Percentiles rank a stretch among this genome's conserved stretches.
These are phyloP conservation scores for Carassius auratus DNA, from an alignment of 2,113 vertebrate species.

Conservation along the genomic window DNA sequence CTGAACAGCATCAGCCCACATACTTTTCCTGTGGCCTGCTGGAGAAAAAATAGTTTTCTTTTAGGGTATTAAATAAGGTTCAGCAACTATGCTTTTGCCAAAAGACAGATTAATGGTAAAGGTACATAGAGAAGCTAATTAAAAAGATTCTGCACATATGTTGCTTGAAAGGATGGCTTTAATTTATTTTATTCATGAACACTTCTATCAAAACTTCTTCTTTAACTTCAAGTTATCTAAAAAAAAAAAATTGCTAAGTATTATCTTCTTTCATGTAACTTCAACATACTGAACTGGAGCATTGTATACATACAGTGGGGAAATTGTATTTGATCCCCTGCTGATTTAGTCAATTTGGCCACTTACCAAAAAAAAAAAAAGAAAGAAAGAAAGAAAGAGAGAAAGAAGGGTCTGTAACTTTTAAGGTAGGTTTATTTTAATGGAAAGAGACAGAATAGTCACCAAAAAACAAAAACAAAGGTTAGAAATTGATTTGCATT, in stretches of 20 bases:
- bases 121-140: constrained; percentile 22
- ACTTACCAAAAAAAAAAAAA: no score
- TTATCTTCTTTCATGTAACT: background rate
- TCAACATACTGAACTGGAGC: background rate
- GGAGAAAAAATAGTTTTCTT: background rate
- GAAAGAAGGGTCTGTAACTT: no score
- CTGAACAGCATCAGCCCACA: constrained; percentile 15
- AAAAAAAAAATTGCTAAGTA: background rate
- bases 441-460: no score
- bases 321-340: no score
- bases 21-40: background rate
- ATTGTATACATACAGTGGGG: background rate
- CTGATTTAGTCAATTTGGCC: no score
- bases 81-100: constrained; percentile 29
- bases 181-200: background rate
- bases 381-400: no score
- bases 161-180: background rate
- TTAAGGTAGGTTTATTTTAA: no score
- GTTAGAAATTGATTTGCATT: no score
- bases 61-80: constrained; percentile 2
- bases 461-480: no score
- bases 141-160: constrained; percentile 10
- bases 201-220: background rate
- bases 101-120: constrained; percentile 25
- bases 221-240: background rate